Evolutionary conservation across 2,888 invertebrate genomes (phyloP), one percentile per base, ranked within the genome.

Genomic region (Acanthosepion pharaonis): DNA sequence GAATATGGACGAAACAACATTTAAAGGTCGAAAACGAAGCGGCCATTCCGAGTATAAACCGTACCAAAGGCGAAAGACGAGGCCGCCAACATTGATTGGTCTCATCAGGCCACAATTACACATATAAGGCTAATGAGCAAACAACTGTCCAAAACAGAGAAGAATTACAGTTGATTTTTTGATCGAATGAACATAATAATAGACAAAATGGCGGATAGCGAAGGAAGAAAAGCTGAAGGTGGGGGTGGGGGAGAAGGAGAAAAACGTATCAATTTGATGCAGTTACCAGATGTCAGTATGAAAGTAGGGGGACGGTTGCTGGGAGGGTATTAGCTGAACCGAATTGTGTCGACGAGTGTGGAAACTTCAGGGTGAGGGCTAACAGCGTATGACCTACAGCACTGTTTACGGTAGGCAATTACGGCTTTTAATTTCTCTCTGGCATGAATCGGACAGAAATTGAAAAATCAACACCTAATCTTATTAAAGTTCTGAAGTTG

Each of bases 261-360:
- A 15, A n/a, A 78, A 78, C 33, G 59, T 25, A 23, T n/a, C 59
- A 25, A 59, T 23, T 59, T 59, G 59, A 59, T 78, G 78, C 78
- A 78, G 78, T 78, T 78, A 78, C n/a, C 78, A 78, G 78, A 78
- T 78, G 78, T 78, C 78, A 78, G n/a, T 78, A 78, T n/a, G n/a
- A n/a, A 18, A n/a, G 78, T 15, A 5, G 78, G 11, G 78, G n/a
- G 18, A 18, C n/a, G 59, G 59, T 59, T 59, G 59, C 6, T 59
- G 59, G 59, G 23, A 59, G 23, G 23, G 20, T 59, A 59, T n/a
- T 78, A 78, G 33, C n/a, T n/a, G 33, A 78, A 33, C 78, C 33
- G n/a, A n/a, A n/a, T 33, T 78, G 78, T 78, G 78, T n/a, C 33
- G 78, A 78, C 18, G n/a, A 33, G 78, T 15, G 78, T 33, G 78